Base-by-base conservation (phyloP, 2,888 invertebrate genomes). In the Oligia strigilis region DNA sequence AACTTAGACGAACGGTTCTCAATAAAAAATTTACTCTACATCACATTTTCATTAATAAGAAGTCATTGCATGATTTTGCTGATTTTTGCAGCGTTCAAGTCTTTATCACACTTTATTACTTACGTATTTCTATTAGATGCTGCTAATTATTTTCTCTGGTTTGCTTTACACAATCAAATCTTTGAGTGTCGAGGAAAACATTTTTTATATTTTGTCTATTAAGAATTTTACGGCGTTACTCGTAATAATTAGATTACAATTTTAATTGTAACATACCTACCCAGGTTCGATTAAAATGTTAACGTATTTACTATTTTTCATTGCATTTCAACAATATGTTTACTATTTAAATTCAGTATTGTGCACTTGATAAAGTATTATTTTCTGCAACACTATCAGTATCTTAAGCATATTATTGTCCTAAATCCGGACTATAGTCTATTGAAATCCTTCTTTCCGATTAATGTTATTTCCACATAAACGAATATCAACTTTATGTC, bases 341-440 rank as follows among this genome's bases (percentile, higher is more conserved):
- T 36, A 19, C 4, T 36, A 67, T 55, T 64, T 40, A 11, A 23
- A 80, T 67, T 52, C 72, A 85, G 81, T 83, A 83, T 83, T 85
- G 65, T 60, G 17, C 40, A 69, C 40, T n/a, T 43, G 8, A 14
- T 5, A n/a, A 8, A 71, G 72, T 79, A 84, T 80, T 85, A 55
- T 66, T 66, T 66, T 65, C 49, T 49, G 29, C 29, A 69, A 58
- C n/a, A 23, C 6, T 29, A 17, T 77, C 29, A 55, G 17, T 70
- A 70, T 55, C n/a, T 78, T 11, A 19, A 77, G 70, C 46, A 67
- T 72, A 40, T 1, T 52, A 17, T 40, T 29, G n/a, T 40, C 6
- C 36, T 14, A 49, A 52, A 36, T 58, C 9, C 55, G 14, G 4
- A 52, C 8, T n/a, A 1, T n/a, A 8, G 2, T 6, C 11, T 46